Percentiles rank a stretch among this genome's conserved stretches.
Conservation (phyloP, 1,140 invertebrate genomes). For the Bombus soroeensis region DNA sequence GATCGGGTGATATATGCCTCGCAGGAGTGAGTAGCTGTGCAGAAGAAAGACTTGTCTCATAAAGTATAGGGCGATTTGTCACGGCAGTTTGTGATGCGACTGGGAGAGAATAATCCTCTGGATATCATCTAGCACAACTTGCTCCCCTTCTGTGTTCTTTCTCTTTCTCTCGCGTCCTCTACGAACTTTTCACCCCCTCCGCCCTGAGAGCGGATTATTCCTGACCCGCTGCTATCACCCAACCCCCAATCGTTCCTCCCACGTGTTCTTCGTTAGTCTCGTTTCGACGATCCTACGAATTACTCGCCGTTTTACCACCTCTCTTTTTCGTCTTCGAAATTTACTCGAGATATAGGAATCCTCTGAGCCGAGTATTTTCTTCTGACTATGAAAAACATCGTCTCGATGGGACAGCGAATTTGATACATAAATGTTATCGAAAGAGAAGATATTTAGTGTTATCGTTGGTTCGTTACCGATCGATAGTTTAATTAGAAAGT, state of each 20-base stretch:
- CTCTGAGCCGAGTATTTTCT: background rate
- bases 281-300: slow-evolving; percentile 53
- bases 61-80: slow-evolving; percentile 78
- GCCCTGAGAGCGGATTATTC: slow-evolving; percentile 67
- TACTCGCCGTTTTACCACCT: background rate
- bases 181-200: background rate
- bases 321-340: background rate
- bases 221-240: slow-evolving; percentile 44
- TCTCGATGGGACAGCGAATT: no score
- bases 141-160: slow-evolving; percentile 44
- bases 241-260: slow-evolving; percentile 12
- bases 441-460: no score
- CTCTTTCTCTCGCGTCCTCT: slow-evolving; percentile 2
- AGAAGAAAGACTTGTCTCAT: slow-evolving; percentile 75
- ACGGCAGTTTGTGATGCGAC: slow-evolving; percentile 77
- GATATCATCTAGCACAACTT: slow-evolving; percentile 74
- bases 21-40: slow-evolving; percentile 69
- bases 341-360: background rate
- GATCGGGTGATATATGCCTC: slow-evolving; percentile 75
- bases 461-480: no score
- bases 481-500: no score
- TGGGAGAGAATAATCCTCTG: slow-evolving; percentile 78
- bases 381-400: background rate
- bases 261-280: slow-evolving; percentile 66
- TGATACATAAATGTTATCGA: no score